phyloP scores from a whole-genome alignment of 2,888 invertebrate species.

The Tubulanus polymorphus region DNA sequence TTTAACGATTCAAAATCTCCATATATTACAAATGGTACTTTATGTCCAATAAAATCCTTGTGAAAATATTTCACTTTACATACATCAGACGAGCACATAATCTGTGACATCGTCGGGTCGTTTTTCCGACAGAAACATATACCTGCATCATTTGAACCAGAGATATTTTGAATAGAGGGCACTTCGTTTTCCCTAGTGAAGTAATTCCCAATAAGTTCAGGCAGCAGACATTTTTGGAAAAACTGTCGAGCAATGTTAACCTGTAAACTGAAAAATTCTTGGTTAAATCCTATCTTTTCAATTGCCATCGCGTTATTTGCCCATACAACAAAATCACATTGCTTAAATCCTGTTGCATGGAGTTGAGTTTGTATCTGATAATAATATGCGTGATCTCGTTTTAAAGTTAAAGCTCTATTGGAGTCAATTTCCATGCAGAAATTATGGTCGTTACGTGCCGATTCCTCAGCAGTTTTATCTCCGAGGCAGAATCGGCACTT shows the following conservation, averaged over 20 bases:
- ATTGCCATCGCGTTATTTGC: not conserved
- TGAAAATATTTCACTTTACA: no score
- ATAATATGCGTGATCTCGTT: not conserved
- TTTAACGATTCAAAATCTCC: no score
- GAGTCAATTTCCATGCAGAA: not conserved
- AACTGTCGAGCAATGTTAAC: not conserved
- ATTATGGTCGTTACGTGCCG: not conserved
- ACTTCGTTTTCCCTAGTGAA: not conserved
- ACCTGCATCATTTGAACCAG: no score
- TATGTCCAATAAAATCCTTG: no score
- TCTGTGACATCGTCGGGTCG: no score
- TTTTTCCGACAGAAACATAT: no score
- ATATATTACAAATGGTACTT: no score
- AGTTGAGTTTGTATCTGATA: not conserved
- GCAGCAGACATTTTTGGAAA: not conserved
- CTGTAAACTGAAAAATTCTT: not conserved
- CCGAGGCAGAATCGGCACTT: not conserved
- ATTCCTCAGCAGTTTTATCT: not conserved
- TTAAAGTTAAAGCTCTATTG: not conserved
- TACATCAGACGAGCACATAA: no score
- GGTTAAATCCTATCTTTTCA: not conserved
- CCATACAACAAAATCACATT: not conserved
- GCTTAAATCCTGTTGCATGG: not conserved
- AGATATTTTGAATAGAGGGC: not conserved
- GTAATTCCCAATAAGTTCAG: not conserved